Evolutionary conservation across 2,113 vertebrate genomes (phyloP), one percentile per base, ranked within the genome.

Genomic region (Herpetotheres cachinnans): DNA sequence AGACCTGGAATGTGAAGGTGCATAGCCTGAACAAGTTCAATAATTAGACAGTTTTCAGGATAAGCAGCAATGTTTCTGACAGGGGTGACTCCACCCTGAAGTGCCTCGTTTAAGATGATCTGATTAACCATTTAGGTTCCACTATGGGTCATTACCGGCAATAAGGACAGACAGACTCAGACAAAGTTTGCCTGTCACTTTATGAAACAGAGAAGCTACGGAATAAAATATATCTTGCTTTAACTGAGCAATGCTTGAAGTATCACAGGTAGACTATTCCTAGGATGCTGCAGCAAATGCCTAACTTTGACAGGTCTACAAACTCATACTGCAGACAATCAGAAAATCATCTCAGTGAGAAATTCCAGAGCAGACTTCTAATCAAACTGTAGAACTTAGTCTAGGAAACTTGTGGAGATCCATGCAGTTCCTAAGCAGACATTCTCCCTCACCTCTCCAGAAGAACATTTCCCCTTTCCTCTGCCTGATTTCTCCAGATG

Each of bases 1-100:
- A 80, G 56, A 95, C 74, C 7, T 86, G 95, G 55, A 93, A 92
- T 56, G 83, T 52, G 86, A 92, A 96, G 30, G 92, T 83, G 95
- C 94, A 67, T 47, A 90, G 93, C 56, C 96, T 82, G 78, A 95
- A 92, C 83, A 97, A 96, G 95, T 95, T 89, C 82, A 95, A 86
- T 90, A 87, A 93, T 92, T 91, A 93, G 90, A 78, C 12, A 73
- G 74, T 67, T 83, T 74, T 86, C 62, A 77, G 62, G 89, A 92
- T 44, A 81, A 84, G 79, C 74, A 95, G 72, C 49, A 89, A 71
- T 77, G 56, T 62, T 91, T 94, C 89, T 86, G 79, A 94, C 80
- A 85, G 32, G 32, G 56, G 36, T 25, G 63, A 89, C 94, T 96
- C 95, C 94, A 93, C 93, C 92, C 94, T 94, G 4, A 66, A 90